Evolutionary conservation across 2,888 invertebrate genomes (phyloP), one percentile per base, ranked within the genome.

Genomic region (Lasioglossum pauxillum): DNA sequence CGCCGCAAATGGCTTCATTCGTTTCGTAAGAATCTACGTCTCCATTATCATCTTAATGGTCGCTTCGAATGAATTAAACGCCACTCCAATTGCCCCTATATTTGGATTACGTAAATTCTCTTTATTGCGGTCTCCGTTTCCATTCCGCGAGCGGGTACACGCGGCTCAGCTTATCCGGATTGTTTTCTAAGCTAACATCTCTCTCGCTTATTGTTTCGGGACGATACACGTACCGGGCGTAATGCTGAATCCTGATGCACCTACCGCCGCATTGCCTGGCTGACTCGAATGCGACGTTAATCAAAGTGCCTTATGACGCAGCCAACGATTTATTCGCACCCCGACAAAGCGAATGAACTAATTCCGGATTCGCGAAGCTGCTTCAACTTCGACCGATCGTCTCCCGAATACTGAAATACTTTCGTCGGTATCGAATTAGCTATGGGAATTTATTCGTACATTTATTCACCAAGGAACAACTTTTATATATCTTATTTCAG

Each of bases 51-150:
- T 75, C 75, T 53, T 84, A 84, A 79, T 79, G 85, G 71, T 46
- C 38, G 64, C 64, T n/a, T n/a, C 75, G 75, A 80, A 75, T 73
- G 72, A 84, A 85, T 84, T 84, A 80, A 85, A 84, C 60, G 85
- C 79, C 73, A 44, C 80, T 85, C 72, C 67, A 76, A 84, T 84
- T 84, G 85, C 80, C 85, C 53, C 75, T 84, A 84, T 84, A 84
- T 85, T 85, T 57, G 85, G 80, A 85, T 84, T 80, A 84, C 85
- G 85, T 80, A 79, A 85, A 84, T 79, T 84, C 85, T 75, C 85
- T 79, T 84, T 84, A 84, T 84, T 73, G 79, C 78, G 72, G 72
- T 79, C 38, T 16, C 72, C 5, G 64, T 75, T 79, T 76, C 75
- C 72, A 57, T 38, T 75, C 72, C 23, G 72, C 82, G 44, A 44